Evolutionary conservation across 1,140 invertebrate genomes (phyloP), one percentile per base, ranked within the genome.

Genomic region (Chironomus striatipennis): DNA sequence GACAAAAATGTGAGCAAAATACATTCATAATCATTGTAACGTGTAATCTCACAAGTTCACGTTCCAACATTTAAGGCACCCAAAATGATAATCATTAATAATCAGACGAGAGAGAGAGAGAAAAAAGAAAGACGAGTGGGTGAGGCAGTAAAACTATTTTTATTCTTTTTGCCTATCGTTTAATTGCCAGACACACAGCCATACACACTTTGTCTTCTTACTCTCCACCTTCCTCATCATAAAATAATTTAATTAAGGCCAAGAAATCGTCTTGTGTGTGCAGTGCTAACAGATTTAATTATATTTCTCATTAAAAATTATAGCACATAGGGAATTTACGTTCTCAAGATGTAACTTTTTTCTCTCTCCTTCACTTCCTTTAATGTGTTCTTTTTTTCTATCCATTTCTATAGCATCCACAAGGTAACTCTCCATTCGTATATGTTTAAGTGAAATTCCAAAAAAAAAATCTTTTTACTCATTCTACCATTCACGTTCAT

Each of bases 191-290:
- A 12, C 43, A 47, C 43, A 57, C 5, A 57, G n/a, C n/a, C 4
- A 57, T 15, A 57, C 12, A 57, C 47, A n/a, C 15, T 47, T 4
- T 47, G 43, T 15, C 43, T 9, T 34, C 24, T 34, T 34, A 34
- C 5, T 8, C 64, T 8, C 17, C 20, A 18, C 65, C 65, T 20
- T 18, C 65, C 65, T 70, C 65, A 70, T 21, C 65, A 70, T n/a
- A 18, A 70, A 70, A 70, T 70, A 70, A 70, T 70, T 70, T 70
- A 70, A 70, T 70, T 70, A 70, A 21, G 20, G 47, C 47, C 47
- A 57, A 57, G 47, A 57, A 57, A 57, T 57, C 47, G 47, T 57
- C 47, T 70, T n/a, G 9, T 57, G 9, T 57, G n/a, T 15, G n/a
- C 47, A 5, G 5, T 57, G 12, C 47, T n/a, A 57, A 57, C 47